Evolutionary conservation across 2,113 vertebrate genomes (phyloP).

Genomic region (western clawed frog (Xenopus tropicalis)): DNA sequence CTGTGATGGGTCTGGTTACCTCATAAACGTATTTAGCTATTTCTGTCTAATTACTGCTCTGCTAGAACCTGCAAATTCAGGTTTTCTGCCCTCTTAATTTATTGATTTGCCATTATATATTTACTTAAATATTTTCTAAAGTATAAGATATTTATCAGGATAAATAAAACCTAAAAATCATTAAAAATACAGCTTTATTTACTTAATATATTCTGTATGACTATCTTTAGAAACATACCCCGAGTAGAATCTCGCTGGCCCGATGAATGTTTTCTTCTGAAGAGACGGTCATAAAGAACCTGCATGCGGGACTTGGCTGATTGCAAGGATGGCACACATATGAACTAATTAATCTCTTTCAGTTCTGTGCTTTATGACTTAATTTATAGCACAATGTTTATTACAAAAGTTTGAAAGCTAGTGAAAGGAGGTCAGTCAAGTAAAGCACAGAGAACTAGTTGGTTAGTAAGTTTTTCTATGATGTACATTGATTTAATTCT

Average conservation of each 20-base stretch:
- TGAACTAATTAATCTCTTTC: slow-evolving; percentile 82
- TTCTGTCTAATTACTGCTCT: too few relatives aligned
- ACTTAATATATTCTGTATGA: slow-evolving; percentile 54
- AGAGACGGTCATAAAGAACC: slow-evolving; percentile 97
- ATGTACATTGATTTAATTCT: slow-evolving; percentile 51
- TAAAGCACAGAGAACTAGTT: slow-evolving; percentile 54
- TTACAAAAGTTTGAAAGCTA: slow-evolving; percentile 54
- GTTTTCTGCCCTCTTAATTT: too few relatives aligned
- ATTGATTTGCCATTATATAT: too few relatives aligned
- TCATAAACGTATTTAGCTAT: too few relatives aligned
- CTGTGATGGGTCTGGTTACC: too few relatives aligned
- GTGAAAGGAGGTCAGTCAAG: slow-evolving; percentile 57
- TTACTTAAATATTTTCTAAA: too few relatives aligned
- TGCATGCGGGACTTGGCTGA: slow-evolving; percentile 99
- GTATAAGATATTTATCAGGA: too few relatives aligned
- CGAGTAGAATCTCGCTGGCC: slow-evolving; percentile 85
- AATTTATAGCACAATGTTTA: slow-evolving; percentile 65
- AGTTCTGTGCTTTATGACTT: slow-evolving; percentile 65
- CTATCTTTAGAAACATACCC: slow-evolving; percentile 83
- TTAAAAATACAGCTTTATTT: slow-evolving; percentile 46
- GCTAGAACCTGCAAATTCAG: too few relatives aligned
- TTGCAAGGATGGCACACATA: slow-evolving; percentile 95
- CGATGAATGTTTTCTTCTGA: slow-evolving; percentile 96
- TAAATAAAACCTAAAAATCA: too few relatives aligned
- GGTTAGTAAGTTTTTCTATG: slow-evolving; percentile 53